Evolutionary conservation across 1,140 invertebrate species (phyloP).

Genomic region (Magallana ariakensis): DNA sequence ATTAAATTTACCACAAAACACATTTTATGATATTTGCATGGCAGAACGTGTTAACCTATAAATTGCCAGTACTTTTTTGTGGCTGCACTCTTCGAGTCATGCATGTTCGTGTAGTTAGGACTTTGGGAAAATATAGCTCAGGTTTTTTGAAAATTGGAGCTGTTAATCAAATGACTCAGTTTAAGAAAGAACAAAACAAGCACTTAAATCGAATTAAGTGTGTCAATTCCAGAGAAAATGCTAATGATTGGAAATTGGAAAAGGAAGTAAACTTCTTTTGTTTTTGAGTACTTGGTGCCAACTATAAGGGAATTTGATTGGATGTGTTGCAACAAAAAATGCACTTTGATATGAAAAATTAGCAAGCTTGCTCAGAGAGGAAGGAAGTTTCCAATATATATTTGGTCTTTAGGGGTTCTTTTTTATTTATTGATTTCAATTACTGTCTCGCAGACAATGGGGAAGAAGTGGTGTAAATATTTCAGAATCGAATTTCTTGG

Average conservation of each 20-base stretch:
- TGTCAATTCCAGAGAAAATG: conserved; percentile 14
- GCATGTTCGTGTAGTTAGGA: background rate
- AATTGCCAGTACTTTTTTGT: background rate
- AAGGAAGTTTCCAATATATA: background rate
- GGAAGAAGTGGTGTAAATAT: background rate
- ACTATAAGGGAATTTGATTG: background rate
- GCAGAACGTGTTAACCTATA: background rate
- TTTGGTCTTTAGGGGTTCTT: no score
- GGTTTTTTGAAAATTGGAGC: background rate
- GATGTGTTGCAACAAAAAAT: background rate
- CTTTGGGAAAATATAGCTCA: background rate
- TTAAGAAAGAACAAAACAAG: background rate
- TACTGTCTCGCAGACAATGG: background rate
- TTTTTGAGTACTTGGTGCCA: background rate
- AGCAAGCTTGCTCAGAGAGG: background rate
- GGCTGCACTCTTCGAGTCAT: background rate
- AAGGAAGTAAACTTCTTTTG: conserved; percentile 18
- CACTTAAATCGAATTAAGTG: conserved; percentile 22
- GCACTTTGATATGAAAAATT: background rate
- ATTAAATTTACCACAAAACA: no score
- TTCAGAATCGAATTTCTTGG: conserved; percentile 9
- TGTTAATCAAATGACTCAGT: conserved; percentile 26
- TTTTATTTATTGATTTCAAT: background rate
- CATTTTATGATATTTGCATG: background rate
- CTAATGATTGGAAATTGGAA: background rate